Evolutionary conservation across 35 echinoderm and acorn worm species (phyloP).

Genomic region (Amphiura filiformis): DNA sequence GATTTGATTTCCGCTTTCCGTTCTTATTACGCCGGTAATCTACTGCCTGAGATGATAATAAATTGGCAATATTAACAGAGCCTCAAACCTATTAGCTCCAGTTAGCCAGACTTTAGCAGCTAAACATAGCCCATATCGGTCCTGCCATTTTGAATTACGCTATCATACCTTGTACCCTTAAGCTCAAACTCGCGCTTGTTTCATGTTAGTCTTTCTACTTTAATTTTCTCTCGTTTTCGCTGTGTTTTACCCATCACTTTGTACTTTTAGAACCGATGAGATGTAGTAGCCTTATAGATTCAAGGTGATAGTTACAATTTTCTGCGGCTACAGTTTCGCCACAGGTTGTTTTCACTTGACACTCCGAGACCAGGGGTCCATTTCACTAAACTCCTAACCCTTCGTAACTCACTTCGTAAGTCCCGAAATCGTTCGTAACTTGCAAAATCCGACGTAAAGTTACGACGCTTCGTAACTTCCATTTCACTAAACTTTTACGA

Average conservation of each 20-base stretch:
- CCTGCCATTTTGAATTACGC: background rate
- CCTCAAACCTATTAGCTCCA: background rate
- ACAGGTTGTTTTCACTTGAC: background rate
- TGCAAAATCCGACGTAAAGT: too few species aligned
- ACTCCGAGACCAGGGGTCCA: background rate
- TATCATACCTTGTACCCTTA: background rate
- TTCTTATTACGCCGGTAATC: slow-evolving; percentile 8
- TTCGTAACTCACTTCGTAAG: too few species aligned
- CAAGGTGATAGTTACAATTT: slow-evolving; percentile 1
- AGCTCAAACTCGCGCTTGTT: background rate
- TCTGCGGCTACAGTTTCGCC: background rate
- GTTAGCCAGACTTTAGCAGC: background rate
- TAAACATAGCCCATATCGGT: background rate
- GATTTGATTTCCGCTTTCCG: slow-evolving; percentile 1
- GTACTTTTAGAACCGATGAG: background rate
- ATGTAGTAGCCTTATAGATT: background rate
- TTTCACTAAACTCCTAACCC: too few species aligned
- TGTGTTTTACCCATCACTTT: background rate
- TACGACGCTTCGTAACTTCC: too few species aligned
- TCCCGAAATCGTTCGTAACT: too few species aligned
- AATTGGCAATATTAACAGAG: slow-evolving; percentile 7
- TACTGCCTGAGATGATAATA: slow-evolving; percentile 1
- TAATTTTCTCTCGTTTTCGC: background rate
- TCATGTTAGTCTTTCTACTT: background rate
- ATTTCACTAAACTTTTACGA: too few species aligned